Percentiles rank a stretch among this genome's conserved stretches.
phyloP scores from a whole-genome alignment of 2,888 invertebrate genomes.

The Dynastes maya region DNA sequence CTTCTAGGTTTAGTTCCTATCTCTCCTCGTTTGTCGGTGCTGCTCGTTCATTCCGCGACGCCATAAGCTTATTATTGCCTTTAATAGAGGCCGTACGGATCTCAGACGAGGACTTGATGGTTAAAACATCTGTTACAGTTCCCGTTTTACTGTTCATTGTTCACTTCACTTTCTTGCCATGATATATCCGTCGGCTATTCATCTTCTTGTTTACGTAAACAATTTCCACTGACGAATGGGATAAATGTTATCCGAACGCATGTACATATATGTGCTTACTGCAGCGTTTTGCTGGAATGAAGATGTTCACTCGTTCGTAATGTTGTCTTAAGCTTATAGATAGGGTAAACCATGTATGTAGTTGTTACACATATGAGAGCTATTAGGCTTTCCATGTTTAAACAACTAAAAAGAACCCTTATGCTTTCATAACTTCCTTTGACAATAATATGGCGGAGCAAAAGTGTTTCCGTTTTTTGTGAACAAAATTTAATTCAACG shows the following conservation, averaged over 20 bases:
- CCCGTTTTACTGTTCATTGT: conserved; percentile 19
- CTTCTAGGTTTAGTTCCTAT: neutral
- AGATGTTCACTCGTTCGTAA: no score
- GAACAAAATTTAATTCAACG: no score
- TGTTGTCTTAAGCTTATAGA: no score
- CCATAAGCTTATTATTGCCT: conserved; percentile 27
- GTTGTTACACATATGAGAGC: no score
- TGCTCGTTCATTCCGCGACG: conserved; percentile 12
- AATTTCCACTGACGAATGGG: neutral
- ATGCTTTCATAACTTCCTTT: no score
- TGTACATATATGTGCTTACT: neutral
- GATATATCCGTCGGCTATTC: neutral
- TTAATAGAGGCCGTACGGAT: conserved; percentile 25
- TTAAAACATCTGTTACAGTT: conserved; percentile 20
- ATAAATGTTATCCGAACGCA: neutral
- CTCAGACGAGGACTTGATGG: conserved; percentile 21
- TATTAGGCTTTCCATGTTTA: no score
- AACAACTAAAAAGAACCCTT: no score
- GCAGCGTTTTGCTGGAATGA: no score
- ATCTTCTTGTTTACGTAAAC: conserved; percentile 7
- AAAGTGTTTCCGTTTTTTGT: no score
- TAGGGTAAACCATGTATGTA: no score
- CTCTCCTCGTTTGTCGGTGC: neutral
- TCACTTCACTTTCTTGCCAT: conserved; percentile 21
- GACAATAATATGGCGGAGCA: no score